A percentile compares a stretch with the other conserved stretches of the same genome.
Conservation (phyloP, 2,888 invertebrate species). For the Amphipoea lucens region DNA sequence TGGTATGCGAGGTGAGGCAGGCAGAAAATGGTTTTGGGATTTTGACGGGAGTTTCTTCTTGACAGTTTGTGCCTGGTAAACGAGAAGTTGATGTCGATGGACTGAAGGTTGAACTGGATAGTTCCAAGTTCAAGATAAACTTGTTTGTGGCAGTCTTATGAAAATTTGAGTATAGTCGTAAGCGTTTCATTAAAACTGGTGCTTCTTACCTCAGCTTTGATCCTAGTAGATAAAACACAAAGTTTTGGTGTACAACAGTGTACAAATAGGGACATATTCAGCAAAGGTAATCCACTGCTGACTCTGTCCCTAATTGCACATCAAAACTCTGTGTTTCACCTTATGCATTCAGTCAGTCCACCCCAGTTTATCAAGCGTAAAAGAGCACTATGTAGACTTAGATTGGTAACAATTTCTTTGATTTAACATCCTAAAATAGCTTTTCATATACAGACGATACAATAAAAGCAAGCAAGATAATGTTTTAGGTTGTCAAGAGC, state of each 20-base stretch:
- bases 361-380: background rate
- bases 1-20: slow-evolving; percentile 66
- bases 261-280: background rate
- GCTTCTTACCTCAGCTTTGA: background rate
- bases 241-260: background rate
- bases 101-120: background rate
- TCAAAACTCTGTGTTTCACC: background rate
- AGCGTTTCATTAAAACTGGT: background rate
- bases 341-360: background rate
- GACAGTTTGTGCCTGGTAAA: too few relatives aligned
- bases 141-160: background rate
- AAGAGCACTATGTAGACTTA: background rate
- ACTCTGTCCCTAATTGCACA: background rate
- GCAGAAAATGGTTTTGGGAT: background rate
- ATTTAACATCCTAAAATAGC: background rate
- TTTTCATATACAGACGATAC: background rate
- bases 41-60: background rate
- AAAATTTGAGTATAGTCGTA: background rate
- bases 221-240: background rate
- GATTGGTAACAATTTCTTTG: background rate
- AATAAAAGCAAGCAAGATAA: background rate
- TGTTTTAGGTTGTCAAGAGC: background rate
- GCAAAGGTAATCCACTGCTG: background rate
- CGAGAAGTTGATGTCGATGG: background rate
- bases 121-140: background rate